Evolutionary conservation across 2,888 invertebrate species (phyloP), one percentile per base, ranked within the genome.

Genomic region (Cerceris rybyensis): DNA sequence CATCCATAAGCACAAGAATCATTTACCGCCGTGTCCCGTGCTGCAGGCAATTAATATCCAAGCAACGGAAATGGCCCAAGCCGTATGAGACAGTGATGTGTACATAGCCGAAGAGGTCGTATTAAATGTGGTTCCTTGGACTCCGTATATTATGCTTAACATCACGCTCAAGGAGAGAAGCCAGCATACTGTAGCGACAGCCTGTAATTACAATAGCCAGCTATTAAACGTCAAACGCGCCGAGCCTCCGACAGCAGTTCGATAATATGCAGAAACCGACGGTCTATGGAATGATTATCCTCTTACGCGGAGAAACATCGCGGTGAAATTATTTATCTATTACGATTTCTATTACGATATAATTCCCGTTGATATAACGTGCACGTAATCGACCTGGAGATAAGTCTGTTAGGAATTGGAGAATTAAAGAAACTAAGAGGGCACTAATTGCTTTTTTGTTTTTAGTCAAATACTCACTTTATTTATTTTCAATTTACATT

Each of bases 21-120:
- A 72, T 87, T 84, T 86, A 93, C 93, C 93, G 77, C 93, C 93
- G 84, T 93, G 89, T 59, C 92, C 92, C 5, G 93, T 93, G 52
- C 92, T 90, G 72, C 93, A 93, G 11, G 93, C 92, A 6, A 93
- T 86, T 60, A 93, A 87, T 52, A 93, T 89, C 93, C 93, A 93
- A 41, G 93, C 90, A 14, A 93, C 80, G 5, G 92, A 91, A 69
- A 93, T 78, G 4, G 93, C 92, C 93, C 93, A 93, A 67, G 92
- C 91, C 0, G 93, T 92, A 83, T 93, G 93, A 0, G 93, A 93
- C 6, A 93, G 83, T 0, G 93, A 90, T 1, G 92, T 90, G 77
- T 93, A 92, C 58, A 90, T 85, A 0, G 92, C 91, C 1, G 91
- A 90, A 14, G 88, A 82, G 17, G 90, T 80, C 6, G 89, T 87